phyloP scores from a whole-genome alignment of 2,113 vertebrate species.

The Thermophis baileyi region DNA sequence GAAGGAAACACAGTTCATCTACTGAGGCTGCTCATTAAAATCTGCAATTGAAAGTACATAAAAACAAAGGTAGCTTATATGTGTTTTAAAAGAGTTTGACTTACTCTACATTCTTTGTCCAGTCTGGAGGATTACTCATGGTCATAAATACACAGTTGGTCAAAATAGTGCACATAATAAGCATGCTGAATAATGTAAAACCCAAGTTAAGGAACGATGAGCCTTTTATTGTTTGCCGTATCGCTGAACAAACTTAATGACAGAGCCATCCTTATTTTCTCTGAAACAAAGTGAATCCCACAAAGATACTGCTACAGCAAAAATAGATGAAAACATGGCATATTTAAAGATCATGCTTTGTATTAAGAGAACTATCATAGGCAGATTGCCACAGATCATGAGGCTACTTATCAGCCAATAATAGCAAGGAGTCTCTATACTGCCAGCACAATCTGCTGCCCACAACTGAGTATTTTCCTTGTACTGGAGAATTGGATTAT shows the following conservation, averaged over 20 bases:
- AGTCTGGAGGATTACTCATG: conserved; percentile 93
- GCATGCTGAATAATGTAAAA: conserved; percentile 92
- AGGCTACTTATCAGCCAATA: not conserved
- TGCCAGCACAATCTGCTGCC: not conserved
- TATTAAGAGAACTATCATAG: not conserved
- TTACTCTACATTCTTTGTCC: conserved; percentile 99
- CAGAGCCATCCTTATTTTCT: not conserved
- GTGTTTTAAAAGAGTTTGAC: conserved; percentile 59
- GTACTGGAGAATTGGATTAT: not conserved
- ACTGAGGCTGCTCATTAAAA: not conserved
- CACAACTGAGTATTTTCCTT: not conserved
- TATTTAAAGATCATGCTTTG: not conserved
- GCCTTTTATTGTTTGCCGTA: not conserved
- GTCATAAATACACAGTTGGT: conserved; percentile 99
- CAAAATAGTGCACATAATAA: conserved; percentile 99
- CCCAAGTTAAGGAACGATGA: conserved; percentile 80
- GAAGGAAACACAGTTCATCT: not conserved
- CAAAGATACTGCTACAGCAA: not conserved
- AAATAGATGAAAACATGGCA: not conserved
- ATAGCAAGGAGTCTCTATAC: not conserved
- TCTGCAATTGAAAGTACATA: not conserved
- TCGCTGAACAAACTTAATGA: not conserved
- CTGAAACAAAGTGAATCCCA: not conserved
- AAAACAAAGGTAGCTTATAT: not conserved
- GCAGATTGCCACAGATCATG: not conserved